Conservation (phyloP, 1,140 invertebrate genomes). For the Drosophila obscura region DNA sequence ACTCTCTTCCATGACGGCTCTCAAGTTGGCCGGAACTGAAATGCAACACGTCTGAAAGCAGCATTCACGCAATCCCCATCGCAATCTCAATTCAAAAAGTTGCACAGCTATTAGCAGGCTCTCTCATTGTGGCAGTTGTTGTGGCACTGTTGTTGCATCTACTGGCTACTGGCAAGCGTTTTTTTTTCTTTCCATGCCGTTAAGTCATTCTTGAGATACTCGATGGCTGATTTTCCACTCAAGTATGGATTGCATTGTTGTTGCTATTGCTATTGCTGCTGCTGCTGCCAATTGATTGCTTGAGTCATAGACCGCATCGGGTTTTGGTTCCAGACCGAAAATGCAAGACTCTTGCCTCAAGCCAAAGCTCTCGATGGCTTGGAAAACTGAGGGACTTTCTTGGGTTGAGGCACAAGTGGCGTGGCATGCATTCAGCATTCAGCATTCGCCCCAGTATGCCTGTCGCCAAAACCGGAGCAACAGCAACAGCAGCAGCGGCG, state of each 20-base stretch:
- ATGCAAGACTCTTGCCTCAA: constrained; percentile 4
- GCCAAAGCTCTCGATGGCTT: not conserved
- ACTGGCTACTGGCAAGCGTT: constrained; percentile 15
- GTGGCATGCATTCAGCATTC: no score
- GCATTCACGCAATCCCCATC: constrained; percentile 54
- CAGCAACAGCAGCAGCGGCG: constrained; percentile 21
- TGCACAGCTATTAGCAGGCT: constrained; percentile 61
- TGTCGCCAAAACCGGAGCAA: constrained; percentile 70
- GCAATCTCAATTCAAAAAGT: constrained; percentile 51
- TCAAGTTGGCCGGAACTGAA: constrained; percentile 62
- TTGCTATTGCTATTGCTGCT: constrained; percentile 27
- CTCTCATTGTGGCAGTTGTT: constrained; percentile 48
- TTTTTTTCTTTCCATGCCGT: constrained; percentile 59
- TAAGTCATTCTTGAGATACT: constrained; percentile 80
- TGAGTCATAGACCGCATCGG: constrained; percentile 76
- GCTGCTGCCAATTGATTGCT: constrained; percentile 73
- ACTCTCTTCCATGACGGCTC: constrained; percentile 12
- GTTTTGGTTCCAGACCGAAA: constrained; percentile 30
- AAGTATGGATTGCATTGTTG: constrained; percentile 58
- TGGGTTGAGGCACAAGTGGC: constrained; percentile 11
- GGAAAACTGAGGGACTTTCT: no score
- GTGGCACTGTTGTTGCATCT: no score
- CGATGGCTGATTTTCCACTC: constrained; percentile 67
- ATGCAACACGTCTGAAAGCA: constrained; percentile 66
- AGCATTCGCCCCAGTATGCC: constrained; percentile 45